phyloP scores from a whole-genome alignment of 2,113 vertebrate genomes.

The Origma solitaria region DNA sequence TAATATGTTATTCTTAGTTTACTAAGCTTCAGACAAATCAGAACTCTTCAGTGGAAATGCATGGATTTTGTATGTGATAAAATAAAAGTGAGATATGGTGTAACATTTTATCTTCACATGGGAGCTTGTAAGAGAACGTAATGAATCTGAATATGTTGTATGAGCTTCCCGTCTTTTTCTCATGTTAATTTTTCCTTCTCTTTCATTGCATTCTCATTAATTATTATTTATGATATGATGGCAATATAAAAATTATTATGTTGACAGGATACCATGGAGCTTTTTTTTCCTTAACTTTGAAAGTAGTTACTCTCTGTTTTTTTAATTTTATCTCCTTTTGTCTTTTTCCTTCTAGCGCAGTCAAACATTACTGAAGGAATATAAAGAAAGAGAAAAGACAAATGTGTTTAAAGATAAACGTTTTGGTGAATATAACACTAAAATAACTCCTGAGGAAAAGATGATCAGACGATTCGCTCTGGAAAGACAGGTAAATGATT shows the following conservation, averaged over 20 bases:
- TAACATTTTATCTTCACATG: not conserved
- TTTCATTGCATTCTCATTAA: not conserved
- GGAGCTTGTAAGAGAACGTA: not conserved
- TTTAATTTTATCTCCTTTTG: not conserved
- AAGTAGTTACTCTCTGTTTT: not conserved
- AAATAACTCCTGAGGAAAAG: conserved; percentile 89
- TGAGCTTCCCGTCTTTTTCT: not conserved
- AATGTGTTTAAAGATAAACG: conserved; percentile 86
- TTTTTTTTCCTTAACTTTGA: not conserved
- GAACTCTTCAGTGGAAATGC: not conserved
- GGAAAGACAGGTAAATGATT: conserved; percentile 85
- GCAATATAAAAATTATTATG: not conserved
- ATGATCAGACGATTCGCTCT: conserved; percentile 88
- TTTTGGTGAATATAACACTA: conserved; percentile 86
- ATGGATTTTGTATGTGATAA: not conserved
- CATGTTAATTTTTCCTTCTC: not conserved
- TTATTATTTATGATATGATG: not conserved
- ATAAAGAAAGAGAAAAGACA: conserved; percentile 83
- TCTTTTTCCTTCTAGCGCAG: conserved; percentile 77
- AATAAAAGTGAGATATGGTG: not conserved
- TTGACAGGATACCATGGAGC: not conserved
- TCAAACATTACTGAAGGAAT: conserved; percentile 90
- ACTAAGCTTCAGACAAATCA: not conserved
- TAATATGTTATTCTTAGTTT: not conserved
- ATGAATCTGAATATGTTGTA: not conserved